Base-by-base conservation (phyloP, 2,797 vertebrate species). In the Paratrypauchen microcephalus region DNA sequence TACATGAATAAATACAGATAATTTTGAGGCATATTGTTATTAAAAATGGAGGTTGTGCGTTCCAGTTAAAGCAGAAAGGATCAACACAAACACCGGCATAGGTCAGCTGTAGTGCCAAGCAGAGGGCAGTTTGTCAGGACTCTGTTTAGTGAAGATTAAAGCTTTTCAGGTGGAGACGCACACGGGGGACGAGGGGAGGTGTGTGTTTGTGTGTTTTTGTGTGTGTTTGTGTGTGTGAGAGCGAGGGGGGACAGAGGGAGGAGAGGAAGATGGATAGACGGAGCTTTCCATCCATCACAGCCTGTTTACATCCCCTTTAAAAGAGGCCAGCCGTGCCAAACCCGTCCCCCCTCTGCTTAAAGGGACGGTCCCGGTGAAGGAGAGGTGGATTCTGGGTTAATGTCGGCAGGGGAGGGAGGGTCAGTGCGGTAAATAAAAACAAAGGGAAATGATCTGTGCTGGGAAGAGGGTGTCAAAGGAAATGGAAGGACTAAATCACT, bases 131-230 rank as follows among this genome's bases (percentile, higher is more conserved):
- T 78, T 74, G 86, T 82, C 80, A 80, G 89, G 86, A 85, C 82
- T 85, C 82, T 88, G 89, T 91, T 92, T 90, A 88, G 58, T 32
- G 88, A 89, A 87, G 90, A 91, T 91, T 91, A 91, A 89, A 81
- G 79, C 87, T 84, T 81, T 90, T 91, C 87, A 89, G 86, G 55
- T 26, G 55, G 55, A 56, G 23, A 56, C 13, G 1, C 50, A 54
- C 50, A 54, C 21, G 50, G n/a, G 50, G 50, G 50, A 54, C 50
- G 13, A 16, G 3, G 11, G 39, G 36, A 11, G 36, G 12, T 41
- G 39, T 32, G 30, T 1, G 30, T 32, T 6, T 32, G 30, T 32
- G 30, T 7, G 30, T 32, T 4, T 32, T 6, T 32, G 5, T 32
- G 30, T 32, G 30, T 7, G 5, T 32, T 6, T 7, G 30, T 6